phyloP scores from a whole-genome alignment of 2,888 invertebrate genomes.

The Dendrolimus houi region DNA sequence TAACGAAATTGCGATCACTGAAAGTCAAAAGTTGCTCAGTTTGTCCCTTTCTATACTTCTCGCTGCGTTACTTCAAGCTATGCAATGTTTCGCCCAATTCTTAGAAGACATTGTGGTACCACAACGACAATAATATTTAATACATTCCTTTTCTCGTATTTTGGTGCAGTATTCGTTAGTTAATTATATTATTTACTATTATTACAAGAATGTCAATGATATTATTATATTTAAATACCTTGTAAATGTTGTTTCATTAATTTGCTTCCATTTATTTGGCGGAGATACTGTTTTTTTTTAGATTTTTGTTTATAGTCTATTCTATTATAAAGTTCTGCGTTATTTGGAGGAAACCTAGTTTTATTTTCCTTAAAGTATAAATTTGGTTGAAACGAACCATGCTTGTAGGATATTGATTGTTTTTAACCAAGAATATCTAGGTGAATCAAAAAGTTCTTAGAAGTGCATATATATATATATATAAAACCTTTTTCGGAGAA shows the following conservation, averaged over 20 bases:
- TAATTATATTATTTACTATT: conserved; percentile 8
- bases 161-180: conserved; percentile 58
- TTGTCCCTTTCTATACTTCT: conserved; percentile 77
- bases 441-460: too few relatives aligned
- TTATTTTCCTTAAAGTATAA: too few relatives aligned
- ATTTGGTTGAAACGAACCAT: too few relatives aligned
- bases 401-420: too few relatives aligned
- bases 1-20: conserved; percentile 60
- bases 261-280: conserved; percentile 2
- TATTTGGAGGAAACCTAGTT: too few relatives aligned
- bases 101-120: conserved; percentile 75
- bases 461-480: too few relatives aligned
- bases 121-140: conserved; percentile 47
- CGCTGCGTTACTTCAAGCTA: conserved; percentile 78
- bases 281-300: too few relatives aligned
- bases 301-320: too few relatives aligned
- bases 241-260: conserved; percentile 39
- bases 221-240: conserved; percentile 57
- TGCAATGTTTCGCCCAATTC: conserved; percentile 78
- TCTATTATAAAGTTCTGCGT: too few relatives aligned
- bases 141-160: conserved; percentile 49
- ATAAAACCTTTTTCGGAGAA: too few relatives aligned
- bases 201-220: conserved; percentile 33
- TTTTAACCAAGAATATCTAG: too few relatives aligned
- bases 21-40: conserved; percentile 73